Conservation (phyloP, 2,888 invertebrate genomes). For the Aleiodes testaceus region DNA sequence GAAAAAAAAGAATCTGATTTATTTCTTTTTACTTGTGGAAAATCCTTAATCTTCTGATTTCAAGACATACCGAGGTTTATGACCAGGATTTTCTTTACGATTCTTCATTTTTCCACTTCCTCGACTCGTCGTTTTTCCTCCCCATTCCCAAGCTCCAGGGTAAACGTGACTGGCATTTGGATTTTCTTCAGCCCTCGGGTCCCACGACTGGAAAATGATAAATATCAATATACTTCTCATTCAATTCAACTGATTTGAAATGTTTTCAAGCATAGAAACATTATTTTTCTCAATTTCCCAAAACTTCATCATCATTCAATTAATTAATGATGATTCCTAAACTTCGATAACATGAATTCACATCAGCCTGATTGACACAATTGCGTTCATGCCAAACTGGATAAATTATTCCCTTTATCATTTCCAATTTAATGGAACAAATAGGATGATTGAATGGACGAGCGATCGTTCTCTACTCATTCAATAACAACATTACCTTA, state of each 20-base stretch:
- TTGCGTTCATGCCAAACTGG: neutral
- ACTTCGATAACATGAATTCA: neutral
- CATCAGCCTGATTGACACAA: neutral
- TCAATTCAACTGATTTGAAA: constrained; percentile 21
- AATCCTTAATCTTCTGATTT: constrained; percentile 53
- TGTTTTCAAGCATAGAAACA: neutral
- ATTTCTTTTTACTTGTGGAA: constrained; percentile 26
- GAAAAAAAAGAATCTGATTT: constrained; percentile 6
- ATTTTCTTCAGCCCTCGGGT: constrained; percentile 37
- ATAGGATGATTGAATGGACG: neutral
- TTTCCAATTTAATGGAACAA: constrained; percentile 8
- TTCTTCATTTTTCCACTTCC: constrained; percentile 37
- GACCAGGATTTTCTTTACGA: constrained; percentile 48
- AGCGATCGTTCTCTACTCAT: neutral
- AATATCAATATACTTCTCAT: constrained; percentile 43
- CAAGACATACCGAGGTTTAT: constrained; percentile 50
- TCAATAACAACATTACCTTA: neutral
- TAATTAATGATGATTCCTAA: neutral
- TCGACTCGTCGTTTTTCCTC: constrained; percentile 12
- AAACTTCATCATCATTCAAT: neutral
- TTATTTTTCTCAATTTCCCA: neutral
- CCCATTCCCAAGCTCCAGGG: constrained; percentile 26
- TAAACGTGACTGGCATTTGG: constrained; percentile 49
- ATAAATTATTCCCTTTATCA: constrained; percentile 18
- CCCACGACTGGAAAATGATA: constrained; percentile 45